Evolutionary conservation across 2,888 invertebrate genomes (phyloP), one percentile per base, ranked within the genome.

Genomic region (Phortica magna): DNA sequence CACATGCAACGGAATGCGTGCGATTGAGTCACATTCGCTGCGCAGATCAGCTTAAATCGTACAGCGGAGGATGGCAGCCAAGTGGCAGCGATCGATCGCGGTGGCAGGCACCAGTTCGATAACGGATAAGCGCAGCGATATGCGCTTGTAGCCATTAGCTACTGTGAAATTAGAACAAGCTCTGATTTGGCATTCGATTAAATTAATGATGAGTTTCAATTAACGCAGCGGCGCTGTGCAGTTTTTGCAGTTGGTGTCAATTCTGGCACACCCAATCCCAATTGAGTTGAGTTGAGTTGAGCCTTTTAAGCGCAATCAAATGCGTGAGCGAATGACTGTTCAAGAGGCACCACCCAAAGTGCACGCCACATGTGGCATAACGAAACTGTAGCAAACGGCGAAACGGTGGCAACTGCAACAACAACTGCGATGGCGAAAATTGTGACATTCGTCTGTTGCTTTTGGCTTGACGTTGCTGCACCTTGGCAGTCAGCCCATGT

Each of bases 1-100:
- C 75, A 73, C 77, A 78, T 79, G 80, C 76, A 73, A 75, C 55
- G 43, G 55, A 55, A 67, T 75, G 53, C 14, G 55, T 22, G 6
- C 43, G 22, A 68, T 68, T 61, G 17, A 39, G 65, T 39, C 55
- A 74, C 22, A 67, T 39, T 65, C 31, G 65, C 53, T 55, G 53
- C 64, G 64, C 64, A 42, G 41, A 10, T 65, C 12, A 65, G 39
- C 41, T 65, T 14, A 12, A 65, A 12, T 64, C 19, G 22, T 48
- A 10, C 17, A 3, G 10, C 19, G 55, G 19, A 53, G 17, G 31
- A 48, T 53, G 53, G 31, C 22, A n/a, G 55, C 31, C 14, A 31
- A 1, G 31, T 4, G 31, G 31, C 31, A 31, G 31, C 14, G 19
- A 31, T 31, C 22, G 61, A 61, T 22, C 19, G 61, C 22, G 19